Evolutionary conservation across 2,797 vertebrate species (phyloP), one percentile per base, ranked within the genome.

Genomic region (Rhinella marina): DNA sequence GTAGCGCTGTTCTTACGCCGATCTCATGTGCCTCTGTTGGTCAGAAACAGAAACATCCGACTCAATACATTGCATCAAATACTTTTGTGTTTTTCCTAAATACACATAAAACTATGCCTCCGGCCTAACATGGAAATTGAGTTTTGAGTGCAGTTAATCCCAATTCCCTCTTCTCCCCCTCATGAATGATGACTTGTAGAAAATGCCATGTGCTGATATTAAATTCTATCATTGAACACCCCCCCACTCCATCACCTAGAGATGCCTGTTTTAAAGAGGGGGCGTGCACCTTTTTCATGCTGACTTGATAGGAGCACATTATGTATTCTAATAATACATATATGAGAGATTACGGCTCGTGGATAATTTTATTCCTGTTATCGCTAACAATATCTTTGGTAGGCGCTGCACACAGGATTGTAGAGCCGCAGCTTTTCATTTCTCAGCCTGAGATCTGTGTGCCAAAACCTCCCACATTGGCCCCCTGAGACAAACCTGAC

Each of bases 401-500:
- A n/a, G 41, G 14, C 11, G 73, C 41, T 13, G 75, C 7, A 77
- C 32, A 32, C 25, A 50, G 80, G 13, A 50, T 14, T 32, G 19
- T 41, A 61, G 10, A 56, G 21, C 16, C 3, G 48, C 77, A 73
- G 29, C 52, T 52, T 62, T 87, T 27, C 68, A 75, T 72, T 72
- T 61, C 81, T 73, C 80, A 82, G 70, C 56, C 61, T 72, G 50
- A 86, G 62, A 86, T 86, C 52, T n/a, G 25, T 54, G 62, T 82
- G 70, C 32, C n/a, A 54, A 62, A 82, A 23, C 70, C 80, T 87
- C 70, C 81, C 86, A 83, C 57, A 14, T 21, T 68, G 78, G 59
- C 21, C 86, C 73, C 52, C 25, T 17, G 80, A 81, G 86, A 82
- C 32, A 64, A 29, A 64, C 56, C 80, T 82, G 41, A 75, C 86